Evolutionary conservation across 2,888 invertebrate species (phyloP).

Genomic region (Torymus texanus): DNA sequence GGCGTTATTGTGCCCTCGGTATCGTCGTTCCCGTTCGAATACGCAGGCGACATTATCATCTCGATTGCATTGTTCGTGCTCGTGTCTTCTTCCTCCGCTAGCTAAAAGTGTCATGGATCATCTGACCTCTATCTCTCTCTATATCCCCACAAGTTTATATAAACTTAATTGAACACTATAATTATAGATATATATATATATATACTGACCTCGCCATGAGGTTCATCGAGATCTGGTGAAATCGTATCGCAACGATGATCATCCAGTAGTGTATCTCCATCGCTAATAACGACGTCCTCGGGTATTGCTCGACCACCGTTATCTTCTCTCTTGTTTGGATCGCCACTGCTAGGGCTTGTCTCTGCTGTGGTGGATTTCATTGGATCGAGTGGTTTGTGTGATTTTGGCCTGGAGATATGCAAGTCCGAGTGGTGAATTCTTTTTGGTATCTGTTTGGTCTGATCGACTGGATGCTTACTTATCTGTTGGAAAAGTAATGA

Average conservation of each 20-base stretch:
- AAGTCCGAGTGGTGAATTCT: constrained; percentile 58
- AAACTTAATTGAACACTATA: too few species aligned
- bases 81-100: neutral
- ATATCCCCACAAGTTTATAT: too few species aligned
- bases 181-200: too few species aligned
- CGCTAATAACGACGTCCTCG: neutral
- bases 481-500: constrained; percentile 56
- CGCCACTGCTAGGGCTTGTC: constrained; percentile 55
- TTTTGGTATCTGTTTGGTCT: constrained; percentile 61
- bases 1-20: constrained; percentile 62
- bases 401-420: constrained; percentile 59
- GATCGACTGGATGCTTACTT: constrained; percentile 58
- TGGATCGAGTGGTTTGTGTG: constrained; percentile 59
- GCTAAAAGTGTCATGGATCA: too few species aligned
- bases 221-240: too few species aligned
- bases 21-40: constrained; percentile 62
- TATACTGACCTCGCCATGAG: too few species aligned
- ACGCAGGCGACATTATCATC: constrained; percentile 64
- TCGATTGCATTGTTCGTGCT: constrained; percentile 45
- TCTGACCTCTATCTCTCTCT: too few species aligned
- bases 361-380: constrained; percentile 57
- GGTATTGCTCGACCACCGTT: neutral
- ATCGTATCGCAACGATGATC: too few species aligned
- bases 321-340: constrained; percentile 55
- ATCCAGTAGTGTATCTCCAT: neutral